Conservation (phyloP, 2,888 invertebrate genomes). For the Eupithecia insigniata region DNA sequence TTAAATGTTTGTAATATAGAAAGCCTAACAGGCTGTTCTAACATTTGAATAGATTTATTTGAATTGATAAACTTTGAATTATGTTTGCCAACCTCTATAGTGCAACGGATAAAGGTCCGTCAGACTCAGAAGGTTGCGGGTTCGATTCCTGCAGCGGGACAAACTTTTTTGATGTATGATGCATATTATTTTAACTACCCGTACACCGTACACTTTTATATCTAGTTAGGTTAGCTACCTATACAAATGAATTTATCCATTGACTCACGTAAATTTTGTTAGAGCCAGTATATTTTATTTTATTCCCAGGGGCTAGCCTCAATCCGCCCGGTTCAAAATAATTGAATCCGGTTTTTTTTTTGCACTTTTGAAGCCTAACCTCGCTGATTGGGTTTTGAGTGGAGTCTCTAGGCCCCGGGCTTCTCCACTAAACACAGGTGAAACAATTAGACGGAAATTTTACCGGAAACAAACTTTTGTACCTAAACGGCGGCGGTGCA, state of each 20-base stretch:
- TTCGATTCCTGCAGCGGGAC: not conserved
- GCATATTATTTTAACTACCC: not conserved
- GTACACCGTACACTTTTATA: not conserved
- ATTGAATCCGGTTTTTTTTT: conserved; percentile 45
- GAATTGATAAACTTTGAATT: not conserved
- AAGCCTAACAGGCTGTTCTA: not conserved
- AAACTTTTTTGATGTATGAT: not conserved
- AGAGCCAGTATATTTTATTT: not conserved
- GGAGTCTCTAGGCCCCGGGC: not conserved
- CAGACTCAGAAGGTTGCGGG: not conserved
- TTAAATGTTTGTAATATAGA: not conserved
- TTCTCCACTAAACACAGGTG: not conserved
- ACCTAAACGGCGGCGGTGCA: no score
- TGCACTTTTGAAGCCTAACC: conserved; percentile 42
- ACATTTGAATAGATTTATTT: no score
- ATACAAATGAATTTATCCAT: not conserved
- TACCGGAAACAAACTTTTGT: not conserved
- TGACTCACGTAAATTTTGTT: not conserved
- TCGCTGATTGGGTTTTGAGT: conserved; percentile 23
- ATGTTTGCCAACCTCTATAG: not conserved
- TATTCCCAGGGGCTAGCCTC: conserved; percentile 4
- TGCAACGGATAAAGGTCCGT: not conserved
- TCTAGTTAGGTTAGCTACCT: not conserved
- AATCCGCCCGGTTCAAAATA: conserved; percentile 40
- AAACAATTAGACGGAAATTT: conserved; percentile 6